These are phyloP conservation scores for Gouania willdenowi DNA, from an alignment of 2,797 vertebrate genomes.

Conservation along the genomic window DNA sequence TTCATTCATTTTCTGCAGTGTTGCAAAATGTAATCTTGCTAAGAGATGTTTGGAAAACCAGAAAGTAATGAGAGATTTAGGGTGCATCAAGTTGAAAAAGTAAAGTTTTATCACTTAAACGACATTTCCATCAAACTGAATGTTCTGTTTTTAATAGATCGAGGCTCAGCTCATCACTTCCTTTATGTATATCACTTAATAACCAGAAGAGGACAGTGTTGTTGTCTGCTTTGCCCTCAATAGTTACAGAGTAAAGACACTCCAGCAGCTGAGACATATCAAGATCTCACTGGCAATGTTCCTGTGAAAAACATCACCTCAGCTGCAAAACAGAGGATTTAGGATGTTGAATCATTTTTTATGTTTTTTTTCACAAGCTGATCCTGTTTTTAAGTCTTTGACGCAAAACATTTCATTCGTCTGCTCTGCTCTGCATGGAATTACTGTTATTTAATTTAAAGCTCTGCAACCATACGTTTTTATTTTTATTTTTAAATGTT, in stretches of 20 bases:
- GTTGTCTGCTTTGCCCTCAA: conserved; percentile 20
- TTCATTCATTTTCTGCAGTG: conserved; percentile 12
- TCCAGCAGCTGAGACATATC: conserved; percentile 32
- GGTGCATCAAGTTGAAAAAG: too few relatives aligned
- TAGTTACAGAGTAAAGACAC: not conserved
- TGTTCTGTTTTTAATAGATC: not conserved
- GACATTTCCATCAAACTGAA: too few relatives aligned
- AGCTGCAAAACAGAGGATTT: conserved; percentile 6
- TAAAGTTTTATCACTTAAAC: too few relatives aligned
- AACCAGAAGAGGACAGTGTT: conserved; percentile 63
- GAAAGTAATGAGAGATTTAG: too few relatives aligned
- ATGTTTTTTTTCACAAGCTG: conserved; percentile 35
- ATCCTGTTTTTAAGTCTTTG: not conserved
- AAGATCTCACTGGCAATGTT: conserved; percentile 25
- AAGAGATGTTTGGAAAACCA: too few relatives aligned
- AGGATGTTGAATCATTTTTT: conserved; percentile 16
- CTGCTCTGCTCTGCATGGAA: too few relatives aligned
- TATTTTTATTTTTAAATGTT: too few relatives aligned
- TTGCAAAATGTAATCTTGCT: conserved; percentile 1
- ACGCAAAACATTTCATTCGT: too few relatives aligned
- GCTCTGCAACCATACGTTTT: too few relatives aligned
- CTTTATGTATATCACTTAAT: not conserved
- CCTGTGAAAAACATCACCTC: conserved; percentile 17
- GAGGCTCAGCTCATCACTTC: not conserved
- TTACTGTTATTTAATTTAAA: too few relatives aligned